Conservation (phyloP, 2,888 invertebrate species). For the Mactromeris polynyma region DNA sequence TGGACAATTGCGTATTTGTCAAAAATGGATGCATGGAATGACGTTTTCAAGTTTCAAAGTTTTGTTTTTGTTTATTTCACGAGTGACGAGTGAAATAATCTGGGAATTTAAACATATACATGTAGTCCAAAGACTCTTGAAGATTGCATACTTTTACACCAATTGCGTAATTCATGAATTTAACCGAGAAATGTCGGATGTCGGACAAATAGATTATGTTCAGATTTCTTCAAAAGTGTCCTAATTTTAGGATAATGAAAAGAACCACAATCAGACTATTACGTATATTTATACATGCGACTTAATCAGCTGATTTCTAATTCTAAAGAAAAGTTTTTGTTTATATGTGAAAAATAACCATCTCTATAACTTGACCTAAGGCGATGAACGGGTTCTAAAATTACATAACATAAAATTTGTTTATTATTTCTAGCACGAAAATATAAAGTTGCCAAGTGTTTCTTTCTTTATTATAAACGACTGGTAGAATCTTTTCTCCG, state of each 20-base stretch:
- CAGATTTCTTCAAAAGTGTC: background rate
- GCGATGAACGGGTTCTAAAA: background rate
- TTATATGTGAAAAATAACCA: background rate
- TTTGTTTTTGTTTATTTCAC: too few relatives aligned
- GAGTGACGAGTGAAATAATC: too few relatives aligned
- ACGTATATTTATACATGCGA: background rate
- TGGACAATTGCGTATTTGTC: too few relatives aligned
- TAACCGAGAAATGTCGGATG: too few relatives aligned
- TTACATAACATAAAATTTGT: background rate
- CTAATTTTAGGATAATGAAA: background rate
- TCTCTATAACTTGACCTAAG: background rate
- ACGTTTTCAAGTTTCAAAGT: too few relatives aligned
- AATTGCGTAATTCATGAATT: too few relatives aligned
- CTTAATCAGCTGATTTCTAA: background rate
- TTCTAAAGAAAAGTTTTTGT: background rate
- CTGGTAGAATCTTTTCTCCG: background rate
- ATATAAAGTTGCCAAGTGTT: background rate
- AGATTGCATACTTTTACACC: too few relatives aligned
- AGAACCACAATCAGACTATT: background rate
- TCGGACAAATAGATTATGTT: background rate
- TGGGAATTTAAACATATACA: too few relatives aligned
- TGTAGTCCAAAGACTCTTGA: too few relatives aligned
- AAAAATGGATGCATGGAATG: too few relatives aligned
- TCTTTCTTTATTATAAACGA: background rate
- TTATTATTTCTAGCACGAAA: conserved; percentile 21